A percentile compares a stretch with the other conserved stretches of the same genome.
Conservation (phyloP, 2,797 vertebrate species). For the Xenentodon cancila region DNA sequence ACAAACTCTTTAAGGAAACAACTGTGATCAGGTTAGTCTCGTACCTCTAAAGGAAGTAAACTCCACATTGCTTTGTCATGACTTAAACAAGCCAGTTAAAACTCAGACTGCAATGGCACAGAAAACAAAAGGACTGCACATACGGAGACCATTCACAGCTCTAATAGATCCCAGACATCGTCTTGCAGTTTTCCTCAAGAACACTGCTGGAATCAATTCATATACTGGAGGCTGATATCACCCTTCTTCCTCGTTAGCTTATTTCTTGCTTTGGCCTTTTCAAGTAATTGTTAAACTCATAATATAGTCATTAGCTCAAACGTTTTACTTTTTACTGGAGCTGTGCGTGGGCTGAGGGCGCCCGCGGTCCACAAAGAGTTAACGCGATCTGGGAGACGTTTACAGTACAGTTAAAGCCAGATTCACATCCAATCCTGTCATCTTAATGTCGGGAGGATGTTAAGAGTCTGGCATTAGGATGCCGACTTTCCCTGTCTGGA, state of each 20-base stretch:
- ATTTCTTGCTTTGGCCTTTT: background rate
- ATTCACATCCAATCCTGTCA: constrained; percentile 3
- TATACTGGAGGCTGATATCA: constrained; percentile 3
- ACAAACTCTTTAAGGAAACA: background rate
- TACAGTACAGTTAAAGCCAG: background rate
- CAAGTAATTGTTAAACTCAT: too few species aligned
- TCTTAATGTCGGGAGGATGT: constrained; percentile 23
- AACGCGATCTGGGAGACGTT: background rate
- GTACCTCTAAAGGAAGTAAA: background rate
- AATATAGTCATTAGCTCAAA: too few species aligned
- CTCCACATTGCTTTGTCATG: constrained; percentile 8
- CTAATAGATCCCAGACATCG: constrained; percentile 48
- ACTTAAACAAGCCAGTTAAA: constrained; percentile 14
- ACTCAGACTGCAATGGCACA: constrained; percentile 11
- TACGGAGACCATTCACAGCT: constrained; percentile 50
- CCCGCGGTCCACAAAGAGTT: too few species aligned
- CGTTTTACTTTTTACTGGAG: too few species aligned
- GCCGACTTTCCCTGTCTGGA: constrained; percentile 27
- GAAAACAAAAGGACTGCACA: constrained; percentile 40
- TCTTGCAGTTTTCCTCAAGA: constrained; percentile 4
- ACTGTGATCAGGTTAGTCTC: constrained; percentile 4
- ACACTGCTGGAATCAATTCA: constrained; percentile 3
- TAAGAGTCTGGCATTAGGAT: constrained; percentile 25
- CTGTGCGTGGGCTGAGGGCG: too few species aligned
- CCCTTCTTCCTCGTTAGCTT: background rate